phyloP scores from a whole-genome alignment of 2,888 invertebrate species.

The Dicycla oo region DNA sequence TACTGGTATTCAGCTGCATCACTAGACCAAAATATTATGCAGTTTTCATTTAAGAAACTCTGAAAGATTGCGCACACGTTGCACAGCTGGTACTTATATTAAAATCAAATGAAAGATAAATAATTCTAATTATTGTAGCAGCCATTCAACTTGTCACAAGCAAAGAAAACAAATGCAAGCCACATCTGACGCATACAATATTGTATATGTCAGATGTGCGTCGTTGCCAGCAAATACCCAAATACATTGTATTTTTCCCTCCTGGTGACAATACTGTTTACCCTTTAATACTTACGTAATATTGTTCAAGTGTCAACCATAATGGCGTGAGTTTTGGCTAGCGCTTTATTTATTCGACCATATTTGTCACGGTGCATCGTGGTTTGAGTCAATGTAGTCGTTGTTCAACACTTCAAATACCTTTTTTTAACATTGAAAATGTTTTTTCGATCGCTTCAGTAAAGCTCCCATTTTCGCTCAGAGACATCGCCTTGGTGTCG shows the following conservation, averaged over 20 bases:
- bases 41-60: too few relatives aligned
- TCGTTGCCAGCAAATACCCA: constrained; percentile 7
- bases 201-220: too few relatives aligned
- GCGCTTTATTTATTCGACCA: not conserved
- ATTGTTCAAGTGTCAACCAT: constrained; percentile 19
- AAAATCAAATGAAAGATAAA: too few relatives aligned
- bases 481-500: too few relatives aligned
- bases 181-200: not conserved
- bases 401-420: not conserved
- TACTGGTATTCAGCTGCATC: too few relatives aligned
- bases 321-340: constrained; percentile 1
- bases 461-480: too few relatives aligned
- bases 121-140: not conserved
- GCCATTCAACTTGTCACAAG: not conserved
- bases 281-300: not conserved
- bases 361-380: not conserved
- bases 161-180: constrained; percentile 5
- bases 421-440: too few relatives aligned
- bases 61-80: too few relatives aligned
- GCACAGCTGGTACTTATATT: too few relatives aligned
- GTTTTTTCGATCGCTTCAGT: too few relatives aligned
- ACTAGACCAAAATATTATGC: too few relatives aligned
- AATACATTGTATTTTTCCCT: constrained; percentile 3
- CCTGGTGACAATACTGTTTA: constrained; percentile 15
- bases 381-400: not conserved